phyloP scores from a whole-genome alignment of 2,888 invertebrate genomes.

The Eremobia ochroleuca region DNA sequence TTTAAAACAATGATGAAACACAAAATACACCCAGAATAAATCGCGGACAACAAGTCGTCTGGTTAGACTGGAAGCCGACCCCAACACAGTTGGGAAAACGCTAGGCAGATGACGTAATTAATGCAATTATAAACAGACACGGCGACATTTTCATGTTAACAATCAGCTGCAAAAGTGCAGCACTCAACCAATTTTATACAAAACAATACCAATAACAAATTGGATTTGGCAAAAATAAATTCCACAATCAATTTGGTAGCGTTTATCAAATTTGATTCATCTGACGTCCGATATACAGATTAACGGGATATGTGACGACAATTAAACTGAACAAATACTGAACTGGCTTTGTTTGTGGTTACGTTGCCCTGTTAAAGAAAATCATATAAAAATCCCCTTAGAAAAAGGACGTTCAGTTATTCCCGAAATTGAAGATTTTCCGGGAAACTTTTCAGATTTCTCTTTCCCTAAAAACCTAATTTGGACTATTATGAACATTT shows the following conservation, averaged over 20 bases:
- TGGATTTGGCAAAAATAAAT: slow-evolving; percentile 41
- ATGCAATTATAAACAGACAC: not conserved
- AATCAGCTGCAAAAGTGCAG: not conserved
- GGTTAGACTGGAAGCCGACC: not conserved
- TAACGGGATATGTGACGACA: slow-evolving; percentile 38
- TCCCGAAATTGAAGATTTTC: not conserved
- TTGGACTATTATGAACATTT: not conserved
- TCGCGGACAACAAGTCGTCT: not conserved
- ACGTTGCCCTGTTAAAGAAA: not conserved
- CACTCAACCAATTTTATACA: slow-evolving; percentile 3
- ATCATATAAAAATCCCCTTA: not conserved
- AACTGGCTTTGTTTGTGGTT: slow-evolving; percentile 8
- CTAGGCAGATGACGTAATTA: too few species aligned
- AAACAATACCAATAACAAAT: slow-evolving; percentile 26
- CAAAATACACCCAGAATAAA: not conserved
- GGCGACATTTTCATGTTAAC: not conserved
- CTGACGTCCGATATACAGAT: slow-evolving; percentile 40
- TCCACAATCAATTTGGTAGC: slow-evolving; percentile 24
- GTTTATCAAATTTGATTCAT: slow-evolving; percentile 56
- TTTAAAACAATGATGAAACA: not conserved
- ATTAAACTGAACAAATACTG: slow-evolving; percentile 25
- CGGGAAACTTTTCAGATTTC: not conserved
- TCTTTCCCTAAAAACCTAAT: not conserved
- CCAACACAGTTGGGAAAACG: not conserved
- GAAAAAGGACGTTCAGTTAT: not conserved